phyloP scores from a whole-genome alignment of 2,888 invertebrate genomes.

The Rhagonycha fulva region DNA sequence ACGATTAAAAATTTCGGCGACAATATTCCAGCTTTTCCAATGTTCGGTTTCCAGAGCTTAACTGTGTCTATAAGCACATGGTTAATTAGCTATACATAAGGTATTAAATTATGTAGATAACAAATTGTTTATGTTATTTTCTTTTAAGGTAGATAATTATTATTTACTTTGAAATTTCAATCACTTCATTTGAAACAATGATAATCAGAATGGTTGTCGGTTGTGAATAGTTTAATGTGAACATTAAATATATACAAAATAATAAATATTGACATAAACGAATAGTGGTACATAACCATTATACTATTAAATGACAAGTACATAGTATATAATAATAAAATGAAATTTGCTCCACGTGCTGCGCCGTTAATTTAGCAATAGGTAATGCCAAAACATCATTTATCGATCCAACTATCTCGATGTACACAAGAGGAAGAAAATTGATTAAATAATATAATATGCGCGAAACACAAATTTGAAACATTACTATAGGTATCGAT shows the following conservation, averaged over 20 bases:
- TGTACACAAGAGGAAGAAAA: constrained; percentile 7
- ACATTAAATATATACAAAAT: not conserved
- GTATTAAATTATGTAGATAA: too few species aligned
- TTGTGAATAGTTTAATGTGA: not conserved
- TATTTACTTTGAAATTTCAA: not conserved
- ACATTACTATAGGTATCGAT: not conserved
- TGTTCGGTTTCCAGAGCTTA: too few species aligned
- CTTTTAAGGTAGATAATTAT: not conserved
- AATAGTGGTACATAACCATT: not conserved
- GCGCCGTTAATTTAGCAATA: constrained; percentile 36
- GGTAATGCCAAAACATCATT: constrained; percentile 39
- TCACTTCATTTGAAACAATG: not conserved
- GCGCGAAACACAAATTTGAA: not conserved
- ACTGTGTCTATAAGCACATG: too few species aligned
- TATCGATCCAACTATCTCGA: constrained; percentile 44
- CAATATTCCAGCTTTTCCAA: too few species aligned
- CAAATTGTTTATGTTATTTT: too few species aligned
- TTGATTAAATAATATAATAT: not conserved
- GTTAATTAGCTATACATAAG: too few species aligned
- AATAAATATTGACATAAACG: not conserved
- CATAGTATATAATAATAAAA: not conserved
- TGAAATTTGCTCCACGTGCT: constrained; percentile 41
- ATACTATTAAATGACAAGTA: not conserved
- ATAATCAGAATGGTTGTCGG: not conserved
- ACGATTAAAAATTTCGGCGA: too few species aligned